phyloP scores from a whole-genome alignment of 2,888 invertebrate genomes.

The Nephrotoma appendiculata region DNA sequence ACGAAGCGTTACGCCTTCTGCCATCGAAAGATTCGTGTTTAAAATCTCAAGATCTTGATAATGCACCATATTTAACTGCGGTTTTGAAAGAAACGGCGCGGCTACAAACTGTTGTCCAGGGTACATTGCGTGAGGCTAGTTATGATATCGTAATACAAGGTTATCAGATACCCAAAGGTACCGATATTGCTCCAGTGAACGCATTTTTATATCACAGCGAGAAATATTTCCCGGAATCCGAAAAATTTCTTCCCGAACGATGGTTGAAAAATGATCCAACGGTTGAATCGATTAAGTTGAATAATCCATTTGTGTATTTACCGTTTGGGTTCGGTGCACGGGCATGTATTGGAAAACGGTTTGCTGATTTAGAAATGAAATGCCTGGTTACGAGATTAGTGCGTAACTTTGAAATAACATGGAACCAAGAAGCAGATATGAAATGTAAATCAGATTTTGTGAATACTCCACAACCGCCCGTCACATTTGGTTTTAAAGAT shows the following conservation, averaged over 20 bases:
- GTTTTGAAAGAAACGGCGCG: conserved; percentile 61
- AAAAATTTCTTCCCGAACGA: conserved; percentile 56
- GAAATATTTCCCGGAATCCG: conserved; percentile 43
- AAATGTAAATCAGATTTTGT: not conserved
- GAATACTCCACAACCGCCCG: not conserved
- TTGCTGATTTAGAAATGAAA: conserved; percentile 57
- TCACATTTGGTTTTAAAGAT: not conserved
- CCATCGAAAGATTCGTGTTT: conserved; percentile 30
- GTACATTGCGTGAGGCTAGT: conserved; percentile 37
- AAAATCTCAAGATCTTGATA: conserved; percentile 29
- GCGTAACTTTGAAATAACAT: not conserved
- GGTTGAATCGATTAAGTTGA: not conserved
- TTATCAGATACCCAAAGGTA: conserved; percentile 45
- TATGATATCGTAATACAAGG: conserved; percentile 46
- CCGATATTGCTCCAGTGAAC: conserved; percentile 59
- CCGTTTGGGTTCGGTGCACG: conserved; percentile 26
- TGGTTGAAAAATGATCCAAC: conserved; percentile 37
- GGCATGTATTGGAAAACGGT: conserved; percentile 51
- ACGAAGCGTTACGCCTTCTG: conserved; percentile 36
- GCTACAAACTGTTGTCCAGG: conserved; percentile 42
- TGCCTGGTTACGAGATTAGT: conserved; percentile 29
- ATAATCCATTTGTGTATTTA: conserved; percentile 1
- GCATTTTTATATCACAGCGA: conserved; percentile 39
- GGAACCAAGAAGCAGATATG: not conserved
- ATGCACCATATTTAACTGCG: conserved; percentile 48